Evolutionary conservation across 2,113 vertebrate genomes (phyloP).

Genomic region (Eudorcas thomsonii): DNA sequence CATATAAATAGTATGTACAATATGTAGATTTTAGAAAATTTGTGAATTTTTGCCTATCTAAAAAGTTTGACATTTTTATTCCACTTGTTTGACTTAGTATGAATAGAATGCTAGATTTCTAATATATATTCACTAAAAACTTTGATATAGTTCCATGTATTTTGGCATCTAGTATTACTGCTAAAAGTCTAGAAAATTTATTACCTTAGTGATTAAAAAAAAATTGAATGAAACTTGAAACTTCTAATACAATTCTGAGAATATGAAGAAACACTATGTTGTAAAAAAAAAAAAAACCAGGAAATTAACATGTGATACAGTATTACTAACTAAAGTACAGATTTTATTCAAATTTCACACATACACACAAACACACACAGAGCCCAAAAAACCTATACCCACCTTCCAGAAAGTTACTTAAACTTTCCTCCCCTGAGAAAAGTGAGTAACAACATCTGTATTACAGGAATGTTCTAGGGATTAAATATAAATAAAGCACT

Average conservation of each 20-base stretch:
- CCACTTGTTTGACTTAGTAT: neutral
- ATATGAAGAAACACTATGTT: neutral
- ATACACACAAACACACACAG: neutral
- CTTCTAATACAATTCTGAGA: neutral
- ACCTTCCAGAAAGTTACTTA: conserved; percentile 15
- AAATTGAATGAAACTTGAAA: neutral
- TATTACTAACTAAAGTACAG: neutral
- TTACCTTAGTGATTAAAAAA: neutral
- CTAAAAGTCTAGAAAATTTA: neutral
- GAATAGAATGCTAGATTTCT: neutral
- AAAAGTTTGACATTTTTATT: neutral
- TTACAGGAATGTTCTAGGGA: neutral
- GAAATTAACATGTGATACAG: neutral
- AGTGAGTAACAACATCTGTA: neutral
- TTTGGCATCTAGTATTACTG: neutral
- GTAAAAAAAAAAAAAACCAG: neutral
- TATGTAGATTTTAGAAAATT: neutral
- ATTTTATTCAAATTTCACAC: neutral
- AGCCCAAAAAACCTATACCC: neutral
- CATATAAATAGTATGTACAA: neutral
- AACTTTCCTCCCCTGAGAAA: conserved; percentile 12
- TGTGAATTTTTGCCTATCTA: neutral
- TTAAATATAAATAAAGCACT: conserved; percentile 38
- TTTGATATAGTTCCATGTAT: neutral
- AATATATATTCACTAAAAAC: neutral